Base-by-base conservation (phyloP, 2,888 invertebrate species). In the Enoplolaimus lenunculus region DNA sequence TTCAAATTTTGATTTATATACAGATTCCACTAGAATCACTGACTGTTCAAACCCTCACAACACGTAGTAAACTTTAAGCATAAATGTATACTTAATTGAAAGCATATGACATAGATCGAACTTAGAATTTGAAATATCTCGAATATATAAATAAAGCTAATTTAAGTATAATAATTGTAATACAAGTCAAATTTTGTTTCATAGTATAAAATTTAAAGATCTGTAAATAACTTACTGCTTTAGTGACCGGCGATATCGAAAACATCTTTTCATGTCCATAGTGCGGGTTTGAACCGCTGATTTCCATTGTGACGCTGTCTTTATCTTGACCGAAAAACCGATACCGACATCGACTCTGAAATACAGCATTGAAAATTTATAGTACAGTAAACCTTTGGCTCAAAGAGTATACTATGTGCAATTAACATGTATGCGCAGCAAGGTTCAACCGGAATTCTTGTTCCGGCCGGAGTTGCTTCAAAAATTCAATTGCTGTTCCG, bases 261-360 rank as follows among this genome's bases (percentile, higher is more conserved):
- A 82, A 82, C 34, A 81, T 75, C 75, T 84, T 81, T 72, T 81
- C 81, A 75, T 84, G 82, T 57, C 82, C 80, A 74, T 82, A 85
- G 59, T 82, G 81, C 0, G 84, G 84, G 75, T 84, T 83, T 62
- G 83, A 83, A 68, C 78, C 77, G 1, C 77, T 77, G 2, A 80
- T 78, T 35, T 82, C 79, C 26, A 69, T 67, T 1, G 78, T 78
- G 16, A 71, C 73, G n/a, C 70, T 73, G 31, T 76, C 75, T n/a
- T 76, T 76, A 2, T 83, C 79, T 28, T 84, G 84, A 72, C 81
- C 72, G 75, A 83, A 85, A 70, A 85, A 81, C 72, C 80, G 80
- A 77, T 84, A 85, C 68, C 78, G 79, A 75, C 78, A 77, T 34
- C 72, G 74, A 16, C 77, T 76, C 75, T 77, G 66, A 68, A 76